A percentile compares a stretch with the other conserved stretches of the same genome.
phyloP scores from a whole-genome alignment of 2,113 vertebrate species.

The Aphyosemion australe region DNA sequence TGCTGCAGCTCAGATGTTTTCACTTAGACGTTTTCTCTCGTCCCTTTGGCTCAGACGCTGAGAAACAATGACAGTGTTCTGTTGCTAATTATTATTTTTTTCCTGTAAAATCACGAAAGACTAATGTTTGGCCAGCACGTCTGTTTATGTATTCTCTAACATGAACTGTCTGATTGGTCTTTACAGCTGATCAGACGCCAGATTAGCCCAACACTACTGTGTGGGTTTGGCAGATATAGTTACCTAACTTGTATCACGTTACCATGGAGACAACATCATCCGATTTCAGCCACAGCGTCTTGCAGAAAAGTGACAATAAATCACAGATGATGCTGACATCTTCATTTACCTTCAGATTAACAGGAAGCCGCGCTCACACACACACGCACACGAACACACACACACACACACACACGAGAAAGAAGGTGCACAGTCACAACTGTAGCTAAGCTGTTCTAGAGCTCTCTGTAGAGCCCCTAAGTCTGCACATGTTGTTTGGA shows the following conservation, averaged over 20 bases:
- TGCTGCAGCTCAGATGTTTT: not conserved
- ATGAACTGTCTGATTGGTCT: not conserved
- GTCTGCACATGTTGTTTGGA: constrained; percentile 14
- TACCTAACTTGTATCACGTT: too few species aligned
- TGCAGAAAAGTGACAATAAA: not conserved
- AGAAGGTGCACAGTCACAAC: not conserved
- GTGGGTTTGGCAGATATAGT: not conserved
- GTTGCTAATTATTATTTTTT: too few species aligned
- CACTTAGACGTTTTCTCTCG: not conserved
- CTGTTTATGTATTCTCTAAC: not conserved
- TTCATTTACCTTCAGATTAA: not conserved
- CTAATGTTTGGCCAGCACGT: not conserved
- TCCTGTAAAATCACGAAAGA: not conserved
- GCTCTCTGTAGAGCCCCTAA: not conserved
- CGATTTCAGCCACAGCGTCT: not conserved
- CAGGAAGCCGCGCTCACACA: not conserved
- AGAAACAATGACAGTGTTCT: not conserved
- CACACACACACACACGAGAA: too few species aligned
- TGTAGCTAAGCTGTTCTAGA: not conserved
- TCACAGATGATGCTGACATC: not conserved
- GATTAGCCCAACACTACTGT: not conserved
- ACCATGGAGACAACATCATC: too few species aligned
- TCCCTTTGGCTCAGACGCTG: not conserved
- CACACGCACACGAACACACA: too few species aligned
- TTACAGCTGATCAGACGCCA: not conserved